Base-by-base conservation (phyloP, 2,888 invertebrate genomes). In the Thecophora atra region DNA sequence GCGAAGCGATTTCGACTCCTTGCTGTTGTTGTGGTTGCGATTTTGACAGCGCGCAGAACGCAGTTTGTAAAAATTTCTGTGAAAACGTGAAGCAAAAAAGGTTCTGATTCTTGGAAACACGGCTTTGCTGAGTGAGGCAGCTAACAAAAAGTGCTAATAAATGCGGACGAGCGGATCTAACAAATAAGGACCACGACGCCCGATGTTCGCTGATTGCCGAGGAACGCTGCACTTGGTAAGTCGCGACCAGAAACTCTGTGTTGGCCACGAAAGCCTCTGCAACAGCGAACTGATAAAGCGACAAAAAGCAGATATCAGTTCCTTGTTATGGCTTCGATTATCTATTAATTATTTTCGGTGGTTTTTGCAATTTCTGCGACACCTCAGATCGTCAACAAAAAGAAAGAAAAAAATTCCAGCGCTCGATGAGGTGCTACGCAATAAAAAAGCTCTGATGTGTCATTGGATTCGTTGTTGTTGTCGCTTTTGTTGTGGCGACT, bases 1-100 rank as follows among this genome's bases (percentile, higher is more conserved):
- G 65, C 19, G 42, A n/a, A 44, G 44, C 54, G 15, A 24, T 56
- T 58, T 66, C 30, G 19, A 63, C 64, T 63, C 70, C n/a, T n/a
- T n/a, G 54, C 54, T 58, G 54, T 67, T 67, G 54, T 67, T 67
- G 30, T 64, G 44, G 56, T 37, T 37, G 67, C n/a, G 52, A 28
- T 60, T 72, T 66, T 71, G 65, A 65, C 67, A 72, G 51, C 24
- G 71, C 67, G 51, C 37, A 37, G 64, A 52, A 72, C 62, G 42
- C n/a, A 69, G 26, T 47, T 69, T 69, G 26, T 56, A 58, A 69
- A 56, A 69, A 28, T 69, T 58, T 58, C n/a, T 52, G 47, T n/a
- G 19, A 66, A 52, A 26, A 51, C 26, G 21, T 5, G 28, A 58
- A 58, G 58, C 47, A 5, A n/a, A 47, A 47, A 28, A 28, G 58